phyloP scores from a whole-genome alignment of 2,113 vertebrate species.

The Taxidea taxus region DNA sequence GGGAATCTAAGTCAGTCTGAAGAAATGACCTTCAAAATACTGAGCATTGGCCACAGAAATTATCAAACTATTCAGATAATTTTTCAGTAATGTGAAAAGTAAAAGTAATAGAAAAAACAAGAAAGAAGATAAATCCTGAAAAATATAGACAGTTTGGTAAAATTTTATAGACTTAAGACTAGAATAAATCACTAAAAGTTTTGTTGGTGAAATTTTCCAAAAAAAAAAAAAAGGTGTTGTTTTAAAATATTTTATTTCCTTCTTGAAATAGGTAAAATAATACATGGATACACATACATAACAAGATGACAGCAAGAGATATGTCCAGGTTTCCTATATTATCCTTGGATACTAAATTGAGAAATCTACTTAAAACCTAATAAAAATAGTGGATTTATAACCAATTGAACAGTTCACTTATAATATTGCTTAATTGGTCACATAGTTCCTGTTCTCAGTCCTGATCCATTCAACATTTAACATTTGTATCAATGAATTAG shows the following conservation, averaged over 20 bases:
- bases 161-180: background rate
- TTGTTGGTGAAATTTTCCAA: background rate
- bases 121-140: background rate
- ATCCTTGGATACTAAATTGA: background rate
- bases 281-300: background rate
- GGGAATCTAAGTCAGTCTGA: background rate
- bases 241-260: background rate
- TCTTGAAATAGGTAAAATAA: background rate
- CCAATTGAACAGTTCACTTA: background rate
- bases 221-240: background rate
- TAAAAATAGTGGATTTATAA: background rate
- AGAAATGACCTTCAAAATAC: background rate
- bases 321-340: background rate
- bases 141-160: background rate
- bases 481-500: background rate
- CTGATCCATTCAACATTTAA: background rate
- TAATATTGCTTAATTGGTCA: background rate
- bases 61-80: background rate
- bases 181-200: background rate
- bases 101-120: background rate
- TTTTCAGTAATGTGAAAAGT: background rate
- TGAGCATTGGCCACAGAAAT: background rate
- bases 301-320: background rate
- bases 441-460: background rate
- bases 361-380: background rate